A percentile compares a stretch with the other conserved stretches of the same genome.
phyloP scores from a whole-genome alignment of 2,797 vertebrate species.

The Cichlasoma orientale region DNA sequence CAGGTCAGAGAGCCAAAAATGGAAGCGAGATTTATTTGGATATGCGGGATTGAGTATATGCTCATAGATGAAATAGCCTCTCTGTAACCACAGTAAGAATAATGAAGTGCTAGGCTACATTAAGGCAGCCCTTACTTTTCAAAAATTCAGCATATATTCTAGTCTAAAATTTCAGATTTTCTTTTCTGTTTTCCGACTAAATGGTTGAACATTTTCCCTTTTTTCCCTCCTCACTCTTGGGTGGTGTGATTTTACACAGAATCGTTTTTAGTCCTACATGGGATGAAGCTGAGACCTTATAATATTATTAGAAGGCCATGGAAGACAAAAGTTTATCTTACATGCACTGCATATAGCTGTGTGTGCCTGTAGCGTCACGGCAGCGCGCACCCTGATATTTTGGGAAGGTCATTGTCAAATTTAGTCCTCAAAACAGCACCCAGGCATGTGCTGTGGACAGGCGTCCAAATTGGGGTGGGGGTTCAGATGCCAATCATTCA shows the following conservation, averaged over 20 bases:
- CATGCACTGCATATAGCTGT: not conserved
- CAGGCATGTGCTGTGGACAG: constrained; percentile 55
- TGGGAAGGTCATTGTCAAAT: constrained; percentile 81
- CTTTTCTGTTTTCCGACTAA: not conserved
- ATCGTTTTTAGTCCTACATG: not conserved
- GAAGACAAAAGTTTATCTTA: constrained; percentile 36
- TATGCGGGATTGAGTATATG: not conserved
- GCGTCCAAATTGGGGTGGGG: constrained; percentile 6
- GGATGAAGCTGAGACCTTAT: not conserved
- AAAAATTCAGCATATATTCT: not conserved
- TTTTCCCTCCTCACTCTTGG: not conserved
- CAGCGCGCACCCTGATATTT: constrained; percentile 62
- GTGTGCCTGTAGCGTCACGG: constrained; percentile 24
- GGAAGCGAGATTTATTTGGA: constrained; percentile 9
- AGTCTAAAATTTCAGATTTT: not conserved
- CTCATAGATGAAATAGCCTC: not conserved
- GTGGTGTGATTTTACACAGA: not conserved
- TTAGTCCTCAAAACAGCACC: constrained; percentile 56
- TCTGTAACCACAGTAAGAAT: not conserved
- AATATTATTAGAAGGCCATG: not conserved
- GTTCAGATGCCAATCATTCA: constrained; percentile 25
- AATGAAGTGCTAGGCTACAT: not conserved
- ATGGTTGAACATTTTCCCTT: not conserved
- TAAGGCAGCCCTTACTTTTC: not conserved
- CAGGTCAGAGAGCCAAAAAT: constrained; percentile 84